These are phyloP conservation scores for Bubo bubo DNA, from an alignment of 2,113 vertebrate species.

Conservation along the genomic window DNA sequence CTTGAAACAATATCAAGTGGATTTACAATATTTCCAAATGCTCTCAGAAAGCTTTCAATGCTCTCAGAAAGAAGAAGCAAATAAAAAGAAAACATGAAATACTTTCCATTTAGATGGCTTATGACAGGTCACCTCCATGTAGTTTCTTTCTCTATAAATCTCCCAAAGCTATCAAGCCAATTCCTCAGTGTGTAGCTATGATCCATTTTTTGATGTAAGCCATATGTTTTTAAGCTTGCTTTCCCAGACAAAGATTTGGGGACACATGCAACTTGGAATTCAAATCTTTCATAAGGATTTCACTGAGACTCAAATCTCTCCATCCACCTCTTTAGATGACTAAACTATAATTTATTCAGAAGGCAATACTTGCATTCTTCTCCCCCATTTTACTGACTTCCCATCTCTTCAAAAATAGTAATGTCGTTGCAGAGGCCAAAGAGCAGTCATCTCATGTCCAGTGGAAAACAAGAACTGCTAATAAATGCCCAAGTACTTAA, in stretches of 20 bases:
- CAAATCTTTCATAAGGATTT: not conserved
- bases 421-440: not conserved
- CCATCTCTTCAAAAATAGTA: constrained; percentile 16
- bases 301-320: not conserved
- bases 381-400: not conserved
- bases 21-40: not conserved
- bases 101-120: not conserved
- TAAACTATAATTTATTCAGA: not conserved
- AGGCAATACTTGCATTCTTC: constrained; percentile 10
- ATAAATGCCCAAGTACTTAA: not conserved
- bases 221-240: not conserved
- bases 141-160: not conserved
- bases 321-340: not conserved
- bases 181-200: not conserved
- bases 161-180: not conserved
- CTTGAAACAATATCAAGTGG: not conserved
- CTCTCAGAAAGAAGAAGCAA: not conserved
- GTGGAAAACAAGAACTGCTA: not conserved
- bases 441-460: not conserved
- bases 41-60: not conserved
- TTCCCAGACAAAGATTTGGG: not conserved
- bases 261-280: not conserved
- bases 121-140: not conserved
- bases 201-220: not conserved
- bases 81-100: not conserved